phyloP scores from a whole-genome alignment of 2,113 vertebrate genomes.

The Aramus guarauna region DNA sequence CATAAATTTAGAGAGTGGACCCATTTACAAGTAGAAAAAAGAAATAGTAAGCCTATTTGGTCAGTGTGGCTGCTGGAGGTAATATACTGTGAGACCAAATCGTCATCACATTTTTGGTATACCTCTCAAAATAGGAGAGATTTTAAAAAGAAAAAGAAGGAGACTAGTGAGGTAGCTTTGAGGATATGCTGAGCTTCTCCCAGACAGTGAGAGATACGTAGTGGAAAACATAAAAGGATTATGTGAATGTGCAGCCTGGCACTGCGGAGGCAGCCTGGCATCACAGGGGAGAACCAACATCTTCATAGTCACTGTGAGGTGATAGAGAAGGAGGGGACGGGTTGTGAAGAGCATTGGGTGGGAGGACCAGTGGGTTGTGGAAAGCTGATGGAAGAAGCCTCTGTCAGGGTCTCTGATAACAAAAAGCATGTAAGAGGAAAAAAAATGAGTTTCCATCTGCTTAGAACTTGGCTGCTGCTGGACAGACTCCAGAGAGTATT shows the following conservation, averaged over 20 bases:
- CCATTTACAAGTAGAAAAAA: background rate
- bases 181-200: background rate
- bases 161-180: background rate
- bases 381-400: background rate
- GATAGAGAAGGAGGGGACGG: background rate
- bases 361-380: background rate
- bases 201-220: background rate
- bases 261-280: background rate
- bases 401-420: background rate
- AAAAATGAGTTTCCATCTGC: background rate
- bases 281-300: background rate
- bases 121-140: background rate
- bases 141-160: background rate
- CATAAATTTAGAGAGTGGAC: background rate
- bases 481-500: background rate
- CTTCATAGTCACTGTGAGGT: rapidly evolving
- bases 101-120: background rate
- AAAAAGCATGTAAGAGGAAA: background rate
- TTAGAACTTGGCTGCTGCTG: background rate
- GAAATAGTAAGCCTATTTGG: background rate
- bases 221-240: background rate
- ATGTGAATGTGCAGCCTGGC: background rate
- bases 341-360: background rate
- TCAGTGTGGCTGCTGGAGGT: background rate
- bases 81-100: background rate